Conservation (phyloP, 2,888 invertebrate species). For the Chymomyza amoena region DNA sequence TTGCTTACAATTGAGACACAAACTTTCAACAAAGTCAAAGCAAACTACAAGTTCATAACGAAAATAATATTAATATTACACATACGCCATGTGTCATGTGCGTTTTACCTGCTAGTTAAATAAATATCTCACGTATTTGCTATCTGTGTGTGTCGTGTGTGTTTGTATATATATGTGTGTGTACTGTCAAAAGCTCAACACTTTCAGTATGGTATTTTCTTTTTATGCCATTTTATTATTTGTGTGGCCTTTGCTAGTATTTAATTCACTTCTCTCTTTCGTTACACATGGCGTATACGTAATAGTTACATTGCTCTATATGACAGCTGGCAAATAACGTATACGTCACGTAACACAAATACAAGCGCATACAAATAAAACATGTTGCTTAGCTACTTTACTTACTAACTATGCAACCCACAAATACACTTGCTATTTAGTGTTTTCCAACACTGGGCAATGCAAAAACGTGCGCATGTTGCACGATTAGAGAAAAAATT, state of each 20-base stretch:
- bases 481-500: conserved; percentile 69
- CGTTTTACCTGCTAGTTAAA: conserved; percentile 22
- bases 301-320: conserved; percentile 27
- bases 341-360: conserved; percentile 71
- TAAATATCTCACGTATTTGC: conserved; percentile 27
- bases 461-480: conserved; percentile 9
- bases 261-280: conserved; percentile 46
- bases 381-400: conserved; percentile 6
- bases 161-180: neutral
- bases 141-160: neutral
- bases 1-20: neutral
- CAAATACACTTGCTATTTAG: neutral
- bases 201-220: neutral
- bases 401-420: conserved; percentile 37
- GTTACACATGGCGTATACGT: conserved; percentile 47
- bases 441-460: conserved; percentile 35
- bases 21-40: neutral
- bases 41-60: conserved; percentile 3
- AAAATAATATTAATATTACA: conserved; percentile 12
- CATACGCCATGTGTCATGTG: conserved; percentile 13
- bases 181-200: neutral
- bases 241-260: conserved; percentile 14
- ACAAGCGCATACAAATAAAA: conserved; percentile 67
- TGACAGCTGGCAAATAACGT: conserved; percentile 53
- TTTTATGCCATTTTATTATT: neutral